Conservation (phyloP, 2,888 invertebrate genomes). For the Xiphydria camelus region DNA sequence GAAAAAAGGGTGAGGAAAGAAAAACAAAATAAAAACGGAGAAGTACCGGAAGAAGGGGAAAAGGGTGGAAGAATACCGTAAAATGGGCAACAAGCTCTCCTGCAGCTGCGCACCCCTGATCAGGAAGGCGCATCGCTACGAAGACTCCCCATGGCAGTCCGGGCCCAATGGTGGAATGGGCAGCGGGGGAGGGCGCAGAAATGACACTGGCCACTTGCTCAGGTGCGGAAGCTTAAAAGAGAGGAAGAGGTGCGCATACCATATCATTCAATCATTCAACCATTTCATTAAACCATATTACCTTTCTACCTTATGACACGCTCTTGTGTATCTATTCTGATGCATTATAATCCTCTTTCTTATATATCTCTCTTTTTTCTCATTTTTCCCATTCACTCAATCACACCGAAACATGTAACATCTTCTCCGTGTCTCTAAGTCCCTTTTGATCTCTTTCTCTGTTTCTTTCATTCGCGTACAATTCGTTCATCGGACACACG, state of each 20-base stretch:
- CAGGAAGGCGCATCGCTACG: conserved; percentile 95
- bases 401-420: background rate
- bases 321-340: conserved; percentile 1
- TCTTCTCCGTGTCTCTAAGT: conserved; percentile 1
- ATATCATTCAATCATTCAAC: conserved; percentile 46
- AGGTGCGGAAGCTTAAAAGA: conserved; percentile 68
- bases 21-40: conserved; percentile 19
- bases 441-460: background rate
- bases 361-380: conserved; percentile 6
- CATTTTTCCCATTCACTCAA: conserved; percentile 1
- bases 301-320: conserved; percentile 24
- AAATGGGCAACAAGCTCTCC: conserved; percentile 96
- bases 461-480: background rate
- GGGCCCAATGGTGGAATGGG: conserved; percentile 41
- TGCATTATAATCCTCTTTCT: conserved; percentile 7
- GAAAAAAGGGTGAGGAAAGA: conserved; percentile 8
- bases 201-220: conserved; percentile 65
- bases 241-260: conserved; percentile 59
- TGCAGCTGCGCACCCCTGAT: conserved; percentile 96
- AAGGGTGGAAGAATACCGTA: no score
- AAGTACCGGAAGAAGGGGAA: conserved; percentile 16
- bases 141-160: conserved; percentile 94
- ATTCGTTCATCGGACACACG: background rate
- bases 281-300: conserved; percentile 35
- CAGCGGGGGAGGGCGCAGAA: conserved; percentile 50